Percentiles rank a stretch among this genome's conserved stretches.
Evolutionary conservation across 30 jellyfish, hydroid and myxozoan species (phyloP).

Genomic region (Hydractinia symbiolongicarpus): DNA sequence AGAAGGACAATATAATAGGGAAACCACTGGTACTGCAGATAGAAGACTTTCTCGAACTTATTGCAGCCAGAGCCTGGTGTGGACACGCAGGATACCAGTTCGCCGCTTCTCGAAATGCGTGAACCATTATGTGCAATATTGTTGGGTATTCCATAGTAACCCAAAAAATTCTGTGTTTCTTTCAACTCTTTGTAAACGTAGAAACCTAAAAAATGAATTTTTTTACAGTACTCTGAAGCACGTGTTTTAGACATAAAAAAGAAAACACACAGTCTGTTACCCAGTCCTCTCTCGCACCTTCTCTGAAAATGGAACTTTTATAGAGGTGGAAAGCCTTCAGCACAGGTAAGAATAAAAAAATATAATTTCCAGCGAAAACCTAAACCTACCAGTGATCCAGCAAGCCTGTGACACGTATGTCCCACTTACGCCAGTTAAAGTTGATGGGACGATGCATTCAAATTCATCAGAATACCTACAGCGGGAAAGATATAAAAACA

Average conservation of each 20-base stretch:
- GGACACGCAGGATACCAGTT: neutral
- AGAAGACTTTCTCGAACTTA: constrained; percentile 21
- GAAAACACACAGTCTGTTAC: too few relatives aligned
- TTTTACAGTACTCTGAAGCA: too few relatives aligned
- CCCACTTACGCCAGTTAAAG: neutral
- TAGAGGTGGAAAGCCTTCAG: too few relatives aligned
- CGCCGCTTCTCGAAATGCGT: neutral
- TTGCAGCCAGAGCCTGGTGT: neutral
- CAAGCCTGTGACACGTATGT: constrained; percentile 19
- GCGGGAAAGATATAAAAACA: neutral
- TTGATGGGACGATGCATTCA: constrained; percentile 18
- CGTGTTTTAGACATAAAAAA: too few relatives aligned
- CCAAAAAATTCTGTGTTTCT: neutral
- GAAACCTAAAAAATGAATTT: constrained; percentile 15
- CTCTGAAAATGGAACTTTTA: too few relatives aligned
- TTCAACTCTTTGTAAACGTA: constrained; percentile 22
- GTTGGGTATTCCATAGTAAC: constrained; percentile 30
- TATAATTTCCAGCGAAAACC: too few relatives aligned
- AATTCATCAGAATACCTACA: constrained; percentile 30
- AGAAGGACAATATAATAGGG: constrained; percentile 21
- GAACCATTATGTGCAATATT: constrained; percentile 20
- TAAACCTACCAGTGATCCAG: constrained; percentile 31
- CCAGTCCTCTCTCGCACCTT: too few relatives aligned
- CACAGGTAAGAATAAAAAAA: too few relatives aligned
- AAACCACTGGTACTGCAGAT: constrained; percentile 36